Evolutionary conservation across 2,888 invertebrate genomes (phyloP).

Genomic region (Apodemia mormo): DNA sequence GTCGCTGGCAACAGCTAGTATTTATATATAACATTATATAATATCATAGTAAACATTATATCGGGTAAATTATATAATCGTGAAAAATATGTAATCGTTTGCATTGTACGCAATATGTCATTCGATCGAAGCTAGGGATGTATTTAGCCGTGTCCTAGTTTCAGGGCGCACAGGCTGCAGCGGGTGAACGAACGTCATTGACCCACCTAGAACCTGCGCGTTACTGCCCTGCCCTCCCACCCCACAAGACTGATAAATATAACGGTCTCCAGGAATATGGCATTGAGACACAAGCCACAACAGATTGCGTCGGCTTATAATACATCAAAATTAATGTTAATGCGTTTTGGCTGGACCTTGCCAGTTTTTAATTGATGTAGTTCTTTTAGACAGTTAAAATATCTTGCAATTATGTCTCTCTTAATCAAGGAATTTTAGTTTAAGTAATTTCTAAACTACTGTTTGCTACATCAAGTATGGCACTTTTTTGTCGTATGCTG

Average conservation of each 20-base stretch:
- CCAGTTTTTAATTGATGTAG: background rate
- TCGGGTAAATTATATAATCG: constrained; percentile 5
- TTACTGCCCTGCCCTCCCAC: constrained; percentile 7
- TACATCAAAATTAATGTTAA: background rate
- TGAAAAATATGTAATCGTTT: constrained; percentile 21
- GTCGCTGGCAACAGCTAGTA: too few relatives aligned
- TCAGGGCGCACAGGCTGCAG: constrained; percentile 58
- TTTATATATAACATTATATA: background rate
- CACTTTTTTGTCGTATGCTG: too few relatives aligned
- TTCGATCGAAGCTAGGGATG: constrained; percentile 40
- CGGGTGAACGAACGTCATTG: constrained; percentile 73
- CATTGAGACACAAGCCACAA: constrained; percentile 56
- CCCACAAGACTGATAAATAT: constrained; percentile 56
- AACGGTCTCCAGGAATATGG: constrained; percentile 63
- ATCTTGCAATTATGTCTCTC: background rate
- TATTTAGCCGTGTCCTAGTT: constrained; percentile 64
- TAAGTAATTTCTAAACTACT: too few relatives aligned
- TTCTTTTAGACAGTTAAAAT: background rate
- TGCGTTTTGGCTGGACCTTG: background rate
- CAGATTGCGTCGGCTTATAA: constrained; percentile 18
- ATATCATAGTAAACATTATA: background rate
- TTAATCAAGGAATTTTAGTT: background rate
- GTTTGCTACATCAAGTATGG: too few relatives aligned
- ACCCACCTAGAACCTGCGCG: constrained; percentile 69
- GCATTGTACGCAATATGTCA: constrained; percentile 29